Evolutionary conservation across 2,113 vertebrate species (phyloP), one percentile per base, ranked within the genome.

Genomic region (Solea solea): DNA sequence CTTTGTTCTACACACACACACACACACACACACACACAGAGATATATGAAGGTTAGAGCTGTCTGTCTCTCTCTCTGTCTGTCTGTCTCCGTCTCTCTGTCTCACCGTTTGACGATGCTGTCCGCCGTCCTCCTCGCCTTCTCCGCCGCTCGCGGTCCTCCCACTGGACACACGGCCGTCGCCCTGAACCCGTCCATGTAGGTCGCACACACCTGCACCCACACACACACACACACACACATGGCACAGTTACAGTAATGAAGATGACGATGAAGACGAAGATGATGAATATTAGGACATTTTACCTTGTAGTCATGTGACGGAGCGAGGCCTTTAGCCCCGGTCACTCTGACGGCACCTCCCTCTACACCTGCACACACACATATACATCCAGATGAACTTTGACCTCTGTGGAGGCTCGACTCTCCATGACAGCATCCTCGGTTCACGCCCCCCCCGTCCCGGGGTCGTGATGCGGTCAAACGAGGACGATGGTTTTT

Each of bases 161-260:
- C 93, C 5, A 95, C 89, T 1, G 94, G 91, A 86, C 95, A 97
- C 28, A 96, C 95, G 1, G 95, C 95, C 10, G 93, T 96, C 16
- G 95, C 94, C 89, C 95, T 92, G 88, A 94, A 96, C 1, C 95
- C 95, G 60, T 96, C 95, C 79, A 93, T 81, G 69, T 95, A 97
- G 56, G 94, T 96, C 25, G 93, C 93, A 77, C 94, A 96, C 57
- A 96, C 94, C 94, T 97, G 81, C 16, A 27, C 13, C 25, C 42
- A 8, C 14, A n/a, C 27, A 14, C 12, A 9, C 13, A 12, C 5
- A 58, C 42, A 8, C 14, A n/a, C 27, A 14, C 12, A 9, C 13
- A 12, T n/a, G n/a, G n/a, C 5, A 58, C 56, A 49, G n/a, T 41
- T n/a, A 41, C 39, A 16, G 3, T 0, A 4, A 8, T 14, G 54